phyloP scores from a whole-genome alignment of 2,113 vertebrate species.

The Pseudorhombus dupliciocellatus region DNA sequence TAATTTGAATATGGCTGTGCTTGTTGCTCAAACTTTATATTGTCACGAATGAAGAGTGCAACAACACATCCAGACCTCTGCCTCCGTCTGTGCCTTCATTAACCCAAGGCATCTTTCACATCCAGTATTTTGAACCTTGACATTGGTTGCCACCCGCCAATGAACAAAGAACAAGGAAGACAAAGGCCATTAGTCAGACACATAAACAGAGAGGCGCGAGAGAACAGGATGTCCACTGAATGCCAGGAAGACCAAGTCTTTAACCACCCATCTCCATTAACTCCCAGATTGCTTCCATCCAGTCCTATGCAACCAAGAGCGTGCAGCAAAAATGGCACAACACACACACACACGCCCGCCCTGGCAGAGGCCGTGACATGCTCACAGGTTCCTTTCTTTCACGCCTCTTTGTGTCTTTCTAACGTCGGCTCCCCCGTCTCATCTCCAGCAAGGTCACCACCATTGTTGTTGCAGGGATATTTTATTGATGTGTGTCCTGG shows the following conservation, averaged over 20 bases:
- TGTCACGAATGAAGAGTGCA: too few species aligned
- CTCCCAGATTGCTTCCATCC: neutral
- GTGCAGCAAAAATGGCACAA: neutral
- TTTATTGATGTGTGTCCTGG: conserved; percentile 27
- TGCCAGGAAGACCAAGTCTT: neutral
- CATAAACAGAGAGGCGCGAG: neutral
- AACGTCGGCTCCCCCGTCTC: neutral
- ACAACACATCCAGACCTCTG: too few species aligned
- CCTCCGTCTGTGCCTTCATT: too few species aligned
- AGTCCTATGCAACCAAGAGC: neutral
- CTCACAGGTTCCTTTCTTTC: neutral
- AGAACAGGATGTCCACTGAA: neutral
- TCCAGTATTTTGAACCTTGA: too few species aligned
- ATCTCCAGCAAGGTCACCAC: conserved; percentile 26
- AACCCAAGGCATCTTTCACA: too few species aligned
- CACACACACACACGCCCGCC: neutral
- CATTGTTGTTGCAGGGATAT: conserved; percentile 6
- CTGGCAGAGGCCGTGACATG: neutral
- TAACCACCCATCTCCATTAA: neutral
- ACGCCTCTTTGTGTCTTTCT: neutral
- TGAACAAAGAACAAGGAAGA: neutral
- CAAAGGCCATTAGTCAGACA: neutral
- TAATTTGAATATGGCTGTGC: too few species aligned
- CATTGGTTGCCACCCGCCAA: too few species aligned
- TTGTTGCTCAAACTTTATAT: too few species aligned